These are phyloP conservation scores for Mastacembelus armatus DNA, from an alignment of 2,797 vertebrate genomes.

Conservation along the genomic window DNA sequence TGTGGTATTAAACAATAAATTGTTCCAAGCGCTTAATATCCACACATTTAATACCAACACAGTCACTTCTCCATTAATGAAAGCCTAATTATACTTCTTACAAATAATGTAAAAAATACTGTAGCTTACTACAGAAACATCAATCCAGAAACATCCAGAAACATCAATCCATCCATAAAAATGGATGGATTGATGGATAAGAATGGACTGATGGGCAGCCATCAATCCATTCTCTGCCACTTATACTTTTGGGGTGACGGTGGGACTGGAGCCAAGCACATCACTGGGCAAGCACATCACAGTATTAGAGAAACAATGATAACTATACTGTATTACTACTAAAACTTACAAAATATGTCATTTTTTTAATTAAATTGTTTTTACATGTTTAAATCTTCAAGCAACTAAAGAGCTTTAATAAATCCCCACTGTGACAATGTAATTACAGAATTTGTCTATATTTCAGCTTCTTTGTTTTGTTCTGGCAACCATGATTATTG, in stretches of 20 bases:
- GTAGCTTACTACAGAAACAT: no score
- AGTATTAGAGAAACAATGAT: no score
- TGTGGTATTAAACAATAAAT: no score
- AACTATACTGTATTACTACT: neutral
- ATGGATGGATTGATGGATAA: no score
- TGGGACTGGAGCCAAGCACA: no score
- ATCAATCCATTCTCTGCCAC: no score
- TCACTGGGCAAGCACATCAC: no score
- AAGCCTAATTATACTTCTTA: neutral
- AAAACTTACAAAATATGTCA: conserved; percentile 1
- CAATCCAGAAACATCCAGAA: no score
- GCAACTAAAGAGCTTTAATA: neutral
- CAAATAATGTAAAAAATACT: neutral
- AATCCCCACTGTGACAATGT: conserved; percentile 22
- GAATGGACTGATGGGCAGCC: no score
- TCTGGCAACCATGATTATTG: conserved; percentile 46
- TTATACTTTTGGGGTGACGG: no score
- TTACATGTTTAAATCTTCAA: conserved; percentile 11
- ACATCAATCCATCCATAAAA: no score
- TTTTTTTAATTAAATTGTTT: conserved; percentile 11
- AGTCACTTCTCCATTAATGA: neutral
- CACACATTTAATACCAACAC: neutral
- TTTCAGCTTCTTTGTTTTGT: conserved; percentile 39
- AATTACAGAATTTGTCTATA: conserved; percentile 37
- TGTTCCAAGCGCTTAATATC: neutral